Evolutionary conservation across 2,797 vertebrate species (phyloP).

Genomic region (Aselliscus stoliczkanus): DNA sequence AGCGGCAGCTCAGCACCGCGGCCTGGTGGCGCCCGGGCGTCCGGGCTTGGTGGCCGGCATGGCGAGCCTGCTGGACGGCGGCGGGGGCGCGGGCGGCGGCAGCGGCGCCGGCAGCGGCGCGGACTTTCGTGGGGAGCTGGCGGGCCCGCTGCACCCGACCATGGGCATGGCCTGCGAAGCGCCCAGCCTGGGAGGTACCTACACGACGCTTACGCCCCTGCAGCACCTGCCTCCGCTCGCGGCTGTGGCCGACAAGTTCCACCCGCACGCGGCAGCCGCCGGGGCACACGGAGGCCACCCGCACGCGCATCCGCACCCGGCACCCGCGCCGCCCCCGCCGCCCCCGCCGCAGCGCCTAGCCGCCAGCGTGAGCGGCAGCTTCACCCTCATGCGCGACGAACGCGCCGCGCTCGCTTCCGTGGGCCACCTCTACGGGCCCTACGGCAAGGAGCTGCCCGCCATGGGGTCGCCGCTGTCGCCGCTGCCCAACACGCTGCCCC

Average conservation of each 20-base stretch:
- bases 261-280: conserved; percentile 86
- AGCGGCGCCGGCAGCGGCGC: conserved; percentile 91
- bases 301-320: conserved; percentile 85
- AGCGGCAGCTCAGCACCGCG: conserved; percentile 89
- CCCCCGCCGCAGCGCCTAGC: conserved; percentile 91
- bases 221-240: conserved; percentile 96
- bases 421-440: conserved; percentile 95
- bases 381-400: conserved; percentile 96
- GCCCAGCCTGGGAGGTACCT: conserved; percentile 90
- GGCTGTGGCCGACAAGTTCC: conserved; percentile 96
- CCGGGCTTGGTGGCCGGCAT: conserved; percentile 96
- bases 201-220: conserved; percentile 95
- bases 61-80: conserved; percentile 95
- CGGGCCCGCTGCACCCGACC: conserved; percentile 91
- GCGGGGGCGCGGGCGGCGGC: conserved; percentile 86
- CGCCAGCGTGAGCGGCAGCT: conserved; percentile 94
- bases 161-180: conserved; percentile 98
- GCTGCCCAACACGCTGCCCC: conserved; percentile 91
- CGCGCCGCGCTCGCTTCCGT: conserved; percentile 91
- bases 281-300: conserved; percentile 85
- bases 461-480: conserved; percentile 94
- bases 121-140: conserved; percentile 92
- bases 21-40: conserved; percentile 92
- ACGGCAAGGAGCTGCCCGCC: conserved; percentile 94
- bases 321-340: conserved; percentile 88